Evolutionary conservation across 2,797 vertebrate species (phyloP), one percentile per base, ranked within the genome.

Genomic region (Margarornis squamiger): DNA sequence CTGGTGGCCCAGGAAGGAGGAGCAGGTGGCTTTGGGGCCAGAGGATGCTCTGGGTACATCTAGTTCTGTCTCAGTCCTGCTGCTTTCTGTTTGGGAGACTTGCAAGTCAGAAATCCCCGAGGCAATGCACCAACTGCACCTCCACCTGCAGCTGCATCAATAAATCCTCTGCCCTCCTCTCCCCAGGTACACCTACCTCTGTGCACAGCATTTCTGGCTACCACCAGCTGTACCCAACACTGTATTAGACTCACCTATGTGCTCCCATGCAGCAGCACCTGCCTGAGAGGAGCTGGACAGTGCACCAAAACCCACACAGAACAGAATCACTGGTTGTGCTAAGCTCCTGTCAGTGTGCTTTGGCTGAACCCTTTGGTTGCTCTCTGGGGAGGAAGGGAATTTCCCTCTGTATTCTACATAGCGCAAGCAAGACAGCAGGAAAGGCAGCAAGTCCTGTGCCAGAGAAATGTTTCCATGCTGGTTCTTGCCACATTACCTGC

Each of bases 271-370:
- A 27, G 18, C 63, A 66, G 39, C 23, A 78, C 13, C 32, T 24
- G 6, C 7, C 27, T 7, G 26, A 30, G 71, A 79, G 36, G 55
- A 76, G 59, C 78, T 76, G 51, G 49, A 72, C 55, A 77, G 32
- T 13, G 48, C 51, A 36, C 22, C 38, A 46, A 18, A 38, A 30
- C 30, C 12, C 1, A 11, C 67, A 16, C 3, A 38, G 54, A 26
- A 51, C 23, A 26, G 65, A 34, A 19, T n/a, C 46, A 20, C 49
- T 1, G 5, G 5, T 0, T 6, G 46, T 7, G 19, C 2, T 27
- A 20, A 75, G 48, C 17, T 88, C 63, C 71, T 88, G 63, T 43
- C 78, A 76, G 39, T 0, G 0, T 7, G 23, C 29, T 36, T 73
- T 46, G 43, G 38, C 63, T 62, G 67, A 39, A 63, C 32, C 18